phyloP scores from a whole-genome alignment of 2,888 invertebrate genomes.

The Tiliacea aurago region DNA sequence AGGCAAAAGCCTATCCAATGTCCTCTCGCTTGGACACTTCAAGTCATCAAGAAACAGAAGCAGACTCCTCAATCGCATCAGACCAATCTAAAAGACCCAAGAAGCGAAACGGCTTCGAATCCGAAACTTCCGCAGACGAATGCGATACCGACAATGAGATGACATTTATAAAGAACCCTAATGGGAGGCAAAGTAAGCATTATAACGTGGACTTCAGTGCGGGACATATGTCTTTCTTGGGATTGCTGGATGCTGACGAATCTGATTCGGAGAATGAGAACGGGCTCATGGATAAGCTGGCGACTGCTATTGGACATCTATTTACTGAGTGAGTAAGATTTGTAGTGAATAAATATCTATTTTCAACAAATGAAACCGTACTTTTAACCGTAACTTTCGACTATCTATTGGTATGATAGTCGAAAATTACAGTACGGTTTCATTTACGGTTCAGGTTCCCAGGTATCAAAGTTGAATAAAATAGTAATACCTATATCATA shows the following conservation, averaged over 20 bases:
- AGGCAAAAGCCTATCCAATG: conserved; percentile 91
- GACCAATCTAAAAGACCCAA: conserved; percentile 76
- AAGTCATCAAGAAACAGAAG: conserved; percentile 74
- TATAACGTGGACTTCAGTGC: conserved; percentile 82
- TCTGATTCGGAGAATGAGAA: conserved; percentile 94
- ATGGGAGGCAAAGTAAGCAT: conserved; percentile 78
- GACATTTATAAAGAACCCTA: conserved; percentile 90
- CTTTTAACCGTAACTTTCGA: no score
- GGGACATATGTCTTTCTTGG: conserved; percentile 88
- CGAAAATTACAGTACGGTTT: no score
- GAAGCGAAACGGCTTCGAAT: conserved; percentile 86
- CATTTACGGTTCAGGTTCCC: no score
- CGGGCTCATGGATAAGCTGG: conserved; percentile 92
- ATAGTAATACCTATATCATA: no score
- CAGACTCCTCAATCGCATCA: conserved; percentile 68
- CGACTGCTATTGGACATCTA: conserved; percentile 93
- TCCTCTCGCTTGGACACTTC: conserved; percentile 82
- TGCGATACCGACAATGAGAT: conserved; percentile 90
- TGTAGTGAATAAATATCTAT: not conserved
- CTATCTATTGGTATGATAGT: no score
- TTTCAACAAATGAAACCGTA: not conserved
- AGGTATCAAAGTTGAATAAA: no score
- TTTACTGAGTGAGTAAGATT: conserved; percentile 92
- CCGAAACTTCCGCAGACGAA: conserved; percentile 91
- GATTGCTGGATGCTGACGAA: conserved; percentile 91